Conservation (phyloP, 2,888 invertebrate genomes). For the Synergus japonicus region DNA sequence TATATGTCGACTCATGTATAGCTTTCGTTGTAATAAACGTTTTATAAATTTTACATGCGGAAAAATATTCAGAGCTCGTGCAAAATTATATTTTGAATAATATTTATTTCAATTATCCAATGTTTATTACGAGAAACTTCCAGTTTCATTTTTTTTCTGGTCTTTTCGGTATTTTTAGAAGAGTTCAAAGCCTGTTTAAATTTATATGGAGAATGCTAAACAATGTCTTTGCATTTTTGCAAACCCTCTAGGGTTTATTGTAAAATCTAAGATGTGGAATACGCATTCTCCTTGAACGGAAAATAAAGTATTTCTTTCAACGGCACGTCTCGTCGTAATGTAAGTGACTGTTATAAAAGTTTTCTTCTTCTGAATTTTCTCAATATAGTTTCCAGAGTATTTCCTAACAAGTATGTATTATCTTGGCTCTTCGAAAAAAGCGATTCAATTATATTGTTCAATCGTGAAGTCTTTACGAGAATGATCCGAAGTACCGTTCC, state of each 20-base stretch:
- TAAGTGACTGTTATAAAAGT: slow-evolving; percentile 40
- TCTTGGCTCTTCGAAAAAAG: slow-evolving; percentile 25
- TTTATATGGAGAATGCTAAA: neutral
- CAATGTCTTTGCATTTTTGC: neutral
- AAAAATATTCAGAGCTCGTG: neutral
- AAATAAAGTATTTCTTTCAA: slow-evolving; percentile 33
- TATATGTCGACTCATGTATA: neutral
- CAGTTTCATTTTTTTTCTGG: no score
- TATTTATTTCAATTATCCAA: no score
- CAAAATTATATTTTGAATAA: neutral
- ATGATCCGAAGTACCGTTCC: slow-evolving; percentile 46
- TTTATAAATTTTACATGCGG: neutral
- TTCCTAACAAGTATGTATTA: slow-evolving; percentile 22
- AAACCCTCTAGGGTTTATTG: neutral
- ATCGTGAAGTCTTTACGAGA: slow-evolving; percentile 53
- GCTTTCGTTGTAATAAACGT: neutral
- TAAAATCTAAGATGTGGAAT: neutral
- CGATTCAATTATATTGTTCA: slow-evolving; percentile 40
- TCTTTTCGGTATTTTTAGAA: no score
- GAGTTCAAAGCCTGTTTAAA: no score
- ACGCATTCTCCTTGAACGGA: slow-evolving; percentile 30
- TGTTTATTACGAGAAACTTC: no score
- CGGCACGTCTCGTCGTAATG: slow-evolving; percentile 24
- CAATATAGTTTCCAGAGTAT: slow-evolving; percentile 18
- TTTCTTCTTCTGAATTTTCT: slow-evolving; percentile 21